phyloP scores from a whole-genome alignment of 2,888 invertebrate genomes.

The Latheticus oryzae region DNA sequence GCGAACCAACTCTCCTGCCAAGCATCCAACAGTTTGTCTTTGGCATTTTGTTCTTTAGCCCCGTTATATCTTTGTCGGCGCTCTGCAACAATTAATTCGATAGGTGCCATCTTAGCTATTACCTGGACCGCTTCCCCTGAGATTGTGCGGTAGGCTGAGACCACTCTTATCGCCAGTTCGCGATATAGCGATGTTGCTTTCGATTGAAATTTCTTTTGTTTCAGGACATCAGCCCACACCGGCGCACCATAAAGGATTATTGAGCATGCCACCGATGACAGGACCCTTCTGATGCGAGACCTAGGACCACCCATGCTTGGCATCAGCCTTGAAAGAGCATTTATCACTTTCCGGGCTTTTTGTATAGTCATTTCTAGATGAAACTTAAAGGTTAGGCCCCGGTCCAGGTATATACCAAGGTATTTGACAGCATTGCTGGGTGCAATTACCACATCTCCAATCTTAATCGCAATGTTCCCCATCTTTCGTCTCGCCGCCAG shows the following conservation, averaged over 20 bases:
- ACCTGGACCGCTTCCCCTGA: constrained; percentile 6
- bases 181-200: not conserved
- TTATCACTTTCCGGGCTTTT: not conserved
- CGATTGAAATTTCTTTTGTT: not conserved
- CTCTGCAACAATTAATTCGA: constrained; percentile 1
- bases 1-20: no score
- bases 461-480: not conserved
- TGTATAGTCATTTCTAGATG: not conserved
- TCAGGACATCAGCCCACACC: not conserved
- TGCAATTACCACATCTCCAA: not conserved
- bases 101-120: constrained; percentile 3
- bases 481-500: not conserved
- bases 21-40: no score
- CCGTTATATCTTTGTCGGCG: no score
- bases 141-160: not conserved
- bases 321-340: constrained; percentile 3
- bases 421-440: constrained; percentile 8
- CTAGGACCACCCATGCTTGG: constrained; percentile 14
- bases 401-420: constrained; percentile 12
- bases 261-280: not conserved
- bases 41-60: no score
- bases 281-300: not conserved
- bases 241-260: not conserved
- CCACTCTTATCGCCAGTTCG: not conserved
- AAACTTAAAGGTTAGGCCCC: not conserved